A percentile compares a stretch with the other conserved stretches of the same genome.
Conservation (phyloP, 2,888 invertebrate species). For the Drosophila demipolita region DNA sequence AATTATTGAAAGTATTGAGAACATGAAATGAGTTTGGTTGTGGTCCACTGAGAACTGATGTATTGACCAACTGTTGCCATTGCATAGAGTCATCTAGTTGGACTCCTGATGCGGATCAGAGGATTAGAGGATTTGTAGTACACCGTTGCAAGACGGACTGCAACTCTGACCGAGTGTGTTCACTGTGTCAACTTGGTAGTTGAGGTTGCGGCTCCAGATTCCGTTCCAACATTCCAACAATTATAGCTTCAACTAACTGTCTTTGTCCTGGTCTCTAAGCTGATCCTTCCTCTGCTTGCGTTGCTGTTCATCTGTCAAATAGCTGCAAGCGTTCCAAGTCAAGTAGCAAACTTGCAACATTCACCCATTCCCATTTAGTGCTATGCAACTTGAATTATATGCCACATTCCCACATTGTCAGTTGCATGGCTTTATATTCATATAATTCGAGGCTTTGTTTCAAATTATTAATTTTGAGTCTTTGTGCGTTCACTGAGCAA, state of each 20-base stretch:
- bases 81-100: background rate
- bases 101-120: background rate
- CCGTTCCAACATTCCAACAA: slow-evolving; percentile 1
- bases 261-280: background rate
- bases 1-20: background rate
- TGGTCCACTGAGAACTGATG: background rate
- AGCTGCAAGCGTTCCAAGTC: slow-evolving; percentile 36
- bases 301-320: slow-evolving; percentile 41
- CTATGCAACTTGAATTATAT: slow-evolving; percentile 16
- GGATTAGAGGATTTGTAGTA: background rate
- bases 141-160: slow-evolving; percentile 15
- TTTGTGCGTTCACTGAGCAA: background rate
- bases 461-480: background rate
- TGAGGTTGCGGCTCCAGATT: slow-evolving; percentile 10
- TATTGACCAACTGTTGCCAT: background rate
- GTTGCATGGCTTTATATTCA: background rate
- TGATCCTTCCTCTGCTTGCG: slow-evolving; percentile 40
- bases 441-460: background rate
- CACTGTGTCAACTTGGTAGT: slow-evolving; percentile 51
- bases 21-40: background rate
- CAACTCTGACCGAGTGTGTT: slow-evolving; percentile 21
- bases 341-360: slow-evolving; percentile 34
- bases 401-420: background rate
- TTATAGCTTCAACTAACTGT: background rate
- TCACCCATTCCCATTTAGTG: slow-evolving; percentile 34